Conservation (phyloP, 2,797 vertebrate genomes). For the Sebastes minor region DNA sequence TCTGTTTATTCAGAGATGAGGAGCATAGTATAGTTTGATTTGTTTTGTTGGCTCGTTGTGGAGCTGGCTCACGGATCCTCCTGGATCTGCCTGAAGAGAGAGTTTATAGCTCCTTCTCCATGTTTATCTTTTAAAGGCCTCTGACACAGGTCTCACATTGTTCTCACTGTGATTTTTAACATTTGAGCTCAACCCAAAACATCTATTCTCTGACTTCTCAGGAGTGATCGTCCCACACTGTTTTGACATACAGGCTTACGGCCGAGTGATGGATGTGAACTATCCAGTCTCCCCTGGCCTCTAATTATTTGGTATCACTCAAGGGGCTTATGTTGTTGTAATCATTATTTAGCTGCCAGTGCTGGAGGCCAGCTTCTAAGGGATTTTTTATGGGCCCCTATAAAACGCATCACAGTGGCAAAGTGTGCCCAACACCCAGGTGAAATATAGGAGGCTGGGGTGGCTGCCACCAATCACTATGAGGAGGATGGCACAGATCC, state of each 20-base stretch:
- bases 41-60: background rate
- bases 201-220: background rate
- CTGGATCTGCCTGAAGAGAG: constrained; percentile 20
- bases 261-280: constrained; percentile 17
- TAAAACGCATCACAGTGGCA: constrained; percentile 22
- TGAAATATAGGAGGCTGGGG: constrained; percentile 22
- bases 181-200: constrained; percentile 15
- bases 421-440: background rate
- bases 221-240: constrained; percentile 4
- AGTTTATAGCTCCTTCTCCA: constrained; percentile 11
- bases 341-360: constrained; percentile 8
- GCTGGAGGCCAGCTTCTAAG: background rate
- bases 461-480: constrained; percentile 14
- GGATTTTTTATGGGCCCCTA: constrained; percentile 31
- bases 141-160: constrained; percentile 11
- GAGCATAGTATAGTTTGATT: constrained; percentile 13
- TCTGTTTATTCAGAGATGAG: constrained; percentile 27
- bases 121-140: constrained; percentile 31
- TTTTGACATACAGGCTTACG: constrained; percentile 22
- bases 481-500: constrained; percentile 1
- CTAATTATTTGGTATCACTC: constrained; percentile 17
- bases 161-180: constrained; percentile 33
- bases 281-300: background rate
- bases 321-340: constrained; percentile 7
- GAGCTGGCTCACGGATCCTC: constrained; percentile 1